phyloP scores from a whole-genome alignment of 2,113 vertebrate species.

The Dolichallabes microphthalmus region DNA sequence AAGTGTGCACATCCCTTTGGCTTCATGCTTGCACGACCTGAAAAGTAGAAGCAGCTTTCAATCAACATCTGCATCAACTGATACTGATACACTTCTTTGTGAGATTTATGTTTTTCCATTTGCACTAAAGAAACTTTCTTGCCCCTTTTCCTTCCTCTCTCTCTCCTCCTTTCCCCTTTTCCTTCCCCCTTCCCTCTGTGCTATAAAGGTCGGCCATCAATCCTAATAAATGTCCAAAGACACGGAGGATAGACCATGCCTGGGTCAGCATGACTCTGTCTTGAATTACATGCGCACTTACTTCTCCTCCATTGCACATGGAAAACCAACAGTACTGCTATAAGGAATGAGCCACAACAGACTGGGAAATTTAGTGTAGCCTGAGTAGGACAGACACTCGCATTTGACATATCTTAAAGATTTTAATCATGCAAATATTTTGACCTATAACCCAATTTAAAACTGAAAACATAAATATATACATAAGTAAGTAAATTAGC shows the following conservation, averaged over 20 bases:
- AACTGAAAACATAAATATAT: no score
- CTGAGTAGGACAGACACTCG: not conserved
- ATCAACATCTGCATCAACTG: not conserved
- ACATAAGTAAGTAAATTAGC: no score
- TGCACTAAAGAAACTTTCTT: not conserved
- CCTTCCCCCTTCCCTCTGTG: not conserved
- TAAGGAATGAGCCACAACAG: not conserved
- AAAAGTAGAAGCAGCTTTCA: not conserved
- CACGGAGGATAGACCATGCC: conserved; percentile 45
- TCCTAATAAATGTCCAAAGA: conserved; percentile 38
- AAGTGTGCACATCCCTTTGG: not conserved
- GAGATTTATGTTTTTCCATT: not conserved
- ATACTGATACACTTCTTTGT: not conserved
- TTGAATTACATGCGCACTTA: conserved; percentile 31
- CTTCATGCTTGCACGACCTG: not conserved
- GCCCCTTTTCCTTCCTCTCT: not conserved
- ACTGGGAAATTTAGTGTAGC: not conserved
- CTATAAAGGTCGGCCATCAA: conserved; percentile 21
- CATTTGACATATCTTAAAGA: not conserved
- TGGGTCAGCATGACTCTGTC: conserved; percentile 17
- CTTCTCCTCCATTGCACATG: conserved; percentile 3
- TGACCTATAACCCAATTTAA: no score
- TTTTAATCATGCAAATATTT: not conserved
- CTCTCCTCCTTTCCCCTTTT: no score
- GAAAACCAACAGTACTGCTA: conserved; percentile 13